A percentile compares a stretch with the other conserved stretches of the same genome.
Conservation (phyloP, 2,797 vertebrate species). For the Micrastur ruficollis region DNA sequence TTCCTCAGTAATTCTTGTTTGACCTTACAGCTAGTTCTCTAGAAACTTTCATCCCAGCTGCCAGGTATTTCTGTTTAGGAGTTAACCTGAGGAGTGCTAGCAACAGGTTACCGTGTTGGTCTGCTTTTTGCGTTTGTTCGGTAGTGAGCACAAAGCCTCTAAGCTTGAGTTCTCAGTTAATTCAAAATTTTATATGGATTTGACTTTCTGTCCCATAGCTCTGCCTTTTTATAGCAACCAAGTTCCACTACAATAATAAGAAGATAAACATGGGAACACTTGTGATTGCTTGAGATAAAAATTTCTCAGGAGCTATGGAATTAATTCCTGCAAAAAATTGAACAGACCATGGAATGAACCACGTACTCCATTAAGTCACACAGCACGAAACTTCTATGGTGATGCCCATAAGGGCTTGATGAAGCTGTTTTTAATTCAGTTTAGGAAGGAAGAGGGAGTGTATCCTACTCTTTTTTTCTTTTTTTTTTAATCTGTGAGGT, state of each 20-base stretch:
- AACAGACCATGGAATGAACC: not conserved
- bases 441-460: not conserved
- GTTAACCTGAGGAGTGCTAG: not conserved
- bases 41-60: not conserved
- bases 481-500: not conserved
- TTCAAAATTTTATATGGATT: not conserved
- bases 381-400: not conserved
- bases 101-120: not conserved
- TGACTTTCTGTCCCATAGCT: not conserved
- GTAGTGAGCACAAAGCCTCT: not conserved
- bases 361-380: not conserved
- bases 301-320: not conserved
- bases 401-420: not conserved
- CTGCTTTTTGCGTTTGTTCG: not conserved
- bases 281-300: not conserved
- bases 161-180: not conserved
- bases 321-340: not conserved
- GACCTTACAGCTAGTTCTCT: conserved; percentile 5
- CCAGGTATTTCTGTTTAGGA: not conserved
- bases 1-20: conserved; percentile 43
- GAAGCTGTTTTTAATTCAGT: not conserved
- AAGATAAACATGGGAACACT: not conserved
- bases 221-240: not conserved
- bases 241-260: not conserved
- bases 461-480: not conserved